Evolutionary conservation across 1,140 invertebrate species (phyloP), one percentile per base, ranked within the genome.

Genomic region (Diabrotica virgifera): DNA sequence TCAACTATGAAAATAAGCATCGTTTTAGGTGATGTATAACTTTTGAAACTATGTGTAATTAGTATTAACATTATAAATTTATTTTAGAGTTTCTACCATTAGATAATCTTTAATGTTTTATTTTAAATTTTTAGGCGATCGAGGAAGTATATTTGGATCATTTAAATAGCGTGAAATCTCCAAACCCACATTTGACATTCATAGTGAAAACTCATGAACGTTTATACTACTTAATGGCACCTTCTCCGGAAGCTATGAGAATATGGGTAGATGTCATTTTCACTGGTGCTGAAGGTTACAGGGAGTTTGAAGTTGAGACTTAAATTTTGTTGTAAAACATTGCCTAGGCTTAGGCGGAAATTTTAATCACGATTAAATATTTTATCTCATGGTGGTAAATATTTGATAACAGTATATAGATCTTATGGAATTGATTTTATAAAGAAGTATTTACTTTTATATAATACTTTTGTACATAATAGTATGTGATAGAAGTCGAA

Each of bases 191-290:
- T 66, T 84, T 94, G 57, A 97, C 96, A 0, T 98, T 98, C 76
- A 95, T 96, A 74, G 92, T 98, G n/a, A 98, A 98, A 80, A 97
- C 96, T 0, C 87, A 89, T 66, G 92, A 95, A 64, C 84, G 95
- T 55, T 85, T 89, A 51, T 98, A 95, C 77, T 92, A 94, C 77
- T 80, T 99, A 24, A 93, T 97, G 85, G 95, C 96, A 5, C 94
- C 95, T 0, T 93, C 91, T 6, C 88, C 95, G 12, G 95, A 97
- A 79, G 91, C 95, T 0, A 96, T 97, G 83, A 82, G 95, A 62
- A 95, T 99, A 68, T 99, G 96, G 96, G 94, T 98, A 35, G 96
- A 99, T 81, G 95, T 98, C 9, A 89, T 97, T 62, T 93, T 94
- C 76, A 93, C 91, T 7, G 92, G 92, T 52, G 92, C 92, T 35